phyloP scores from a whole-genome alignment of 2,888 invertebrate species.

The Rhynchonema sp. region DNA sequence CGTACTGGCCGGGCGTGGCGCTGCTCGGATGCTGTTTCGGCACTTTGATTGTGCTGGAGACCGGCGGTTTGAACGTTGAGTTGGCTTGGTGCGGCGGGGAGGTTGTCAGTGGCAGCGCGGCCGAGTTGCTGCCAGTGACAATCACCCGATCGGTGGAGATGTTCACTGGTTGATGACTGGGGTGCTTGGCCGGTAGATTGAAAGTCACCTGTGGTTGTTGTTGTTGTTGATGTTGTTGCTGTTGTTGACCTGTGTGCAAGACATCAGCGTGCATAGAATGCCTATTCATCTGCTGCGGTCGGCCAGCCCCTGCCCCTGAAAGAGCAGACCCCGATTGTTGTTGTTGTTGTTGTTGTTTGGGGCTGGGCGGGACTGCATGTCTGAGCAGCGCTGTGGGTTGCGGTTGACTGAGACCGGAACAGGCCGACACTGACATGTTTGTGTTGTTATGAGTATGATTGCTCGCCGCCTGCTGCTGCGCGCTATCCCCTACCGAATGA shows the following conservation, averaged over 20 bases:
- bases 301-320: too few species aligned
- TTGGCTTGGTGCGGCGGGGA: too few species aligned
- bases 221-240: too few species aligned
- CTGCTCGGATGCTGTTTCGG: background rate
- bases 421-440: too few species aligned
- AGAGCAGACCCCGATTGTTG: too few species aligned
- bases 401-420: background rate
- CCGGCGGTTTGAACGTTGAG: too few species aligned
- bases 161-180: too few species aligned
- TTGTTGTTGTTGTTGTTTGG: background rate
- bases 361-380: background rate
- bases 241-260: background rate
- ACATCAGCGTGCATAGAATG: background rate
- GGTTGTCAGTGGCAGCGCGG: background rate
- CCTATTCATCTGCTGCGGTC: too few species aligned
- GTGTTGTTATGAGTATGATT: too few species aligned
- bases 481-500: background rate
- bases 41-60: background rate
- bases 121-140: background rate
- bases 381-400: background rate
- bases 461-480: background rate
- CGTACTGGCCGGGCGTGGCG: background rate
- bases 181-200: too few species aligned
- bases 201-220: too few species aligned
- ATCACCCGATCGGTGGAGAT: background rate